Evolutionary conservation across 2,888 invertebrate genomes (phyloP).

Genomic region (Caenorhabditis auriculariae): DNA sequence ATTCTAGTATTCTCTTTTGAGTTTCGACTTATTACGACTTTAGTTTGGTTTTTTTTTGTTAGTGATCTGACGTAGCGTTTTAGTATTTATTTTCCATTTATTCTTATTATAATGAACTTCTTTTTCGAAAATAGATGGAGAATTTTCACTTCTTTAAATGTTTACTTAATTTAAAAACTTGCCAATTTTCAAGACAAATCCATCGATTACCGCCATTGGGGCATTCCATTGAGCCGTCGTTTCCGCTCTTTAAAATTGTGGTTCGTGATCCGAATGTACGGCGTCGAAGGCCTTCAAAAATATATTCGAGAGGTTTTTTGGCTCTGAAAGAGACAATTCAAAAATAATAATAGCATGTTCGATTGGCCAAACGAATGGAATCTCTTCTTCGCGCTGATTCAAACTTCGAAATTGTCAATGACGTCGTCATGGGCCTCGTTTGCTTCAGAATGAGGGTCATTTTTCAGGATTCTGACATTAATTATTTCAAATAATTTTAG

Average conservation of each 20-base stretch:
- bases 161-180: not conserved
- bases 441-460: conserved; percentile 61
- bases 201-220: conserved; percentile 93
- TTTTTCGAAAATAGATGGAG: not conserved
- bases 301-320: conserved; percentile 78
- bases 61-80: not conserved
- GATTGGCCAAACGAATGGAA: conserved; percentile 63
- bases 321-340: not conserved
- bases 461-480: not conserved
- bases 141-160: not conserved
- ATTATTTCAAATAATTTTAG: conserved; percentile 16
- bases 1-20: no score
- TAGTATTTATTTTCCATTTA: not conserved
- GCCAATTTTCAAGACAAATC: conserved; percentile 64
- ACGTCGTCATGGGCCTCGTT: conserved; percentile 63
- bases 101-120: not conserved
- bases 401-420: conserved; percentile 62
- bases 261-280: conserved; percentile 93
- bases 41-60: no score
- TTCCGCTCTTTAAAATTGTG: conserved; percentile 94
- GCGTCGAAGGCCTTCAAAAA: conserved; percentile 86
- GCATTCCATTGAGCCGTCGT: conserved; percentile 88
- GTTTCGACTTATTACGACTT: no score
- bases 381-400: conserved; percentile 52
- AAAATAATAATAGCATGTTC: conserved; percentile 51